Evolutionary conservation across 2,797 vertebrate genomes (phyloP).

Genomic region (Falco peregrinus): DNA sequence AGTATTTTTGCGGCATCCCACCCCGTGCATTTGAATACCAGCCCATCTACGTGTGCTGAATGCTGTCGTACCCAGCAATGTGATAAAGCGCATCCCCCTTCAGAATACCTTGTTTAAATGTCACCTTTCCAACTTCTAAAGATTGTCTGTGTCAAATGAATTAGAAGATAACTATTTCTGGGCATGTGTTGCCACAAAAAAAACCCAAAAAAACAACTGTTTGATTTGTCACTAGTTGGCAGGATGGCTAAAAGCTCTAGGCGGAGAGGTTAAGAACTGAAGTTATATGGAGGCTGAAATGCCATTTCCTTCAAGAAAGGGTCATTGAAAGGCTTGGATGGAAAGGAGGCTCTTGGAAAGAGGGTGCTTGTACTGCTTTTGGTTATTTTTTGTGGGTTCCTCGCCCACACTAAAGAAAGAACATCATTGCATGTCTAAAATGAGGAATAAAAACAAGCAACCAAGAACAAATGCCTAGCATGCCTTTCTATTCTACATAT

Average conservation of each 20-base stretch:
- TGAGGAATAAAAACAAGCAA: not conserved
- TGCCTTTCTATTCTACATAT: not conserved
- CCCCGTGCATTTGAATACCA: not conserved
- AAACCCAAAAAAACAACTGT: accelerated
- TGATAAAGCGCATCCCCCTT: not conserved
- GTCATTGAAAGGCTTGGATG: not conserved
- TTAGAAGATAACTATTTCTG: not conserved
- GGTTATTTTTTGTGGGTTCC: not conserved
- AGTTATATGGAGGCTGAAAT: not conserved
- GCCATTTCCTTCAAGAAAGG: not conserved
- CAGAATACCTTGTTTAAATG: not conserved
- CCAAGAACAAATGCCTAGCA: not conserved
- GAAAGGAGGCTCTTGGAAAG: not conserved
- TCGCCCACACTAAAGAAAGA: not conserved
- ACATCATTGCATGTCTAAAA: not conserved
- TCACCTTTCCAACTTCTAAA: not conserved
- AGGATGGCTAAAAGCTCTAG: not conserved
- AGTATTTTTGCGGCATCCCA: not conserved
- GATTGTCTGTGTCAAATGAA: not conserved
- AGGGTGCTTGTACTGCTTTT: not conserved
- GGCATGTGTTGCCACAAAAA: not conserved
- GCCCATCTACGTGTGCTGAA: not conserved
- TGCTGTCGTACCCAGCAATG: not conserved
- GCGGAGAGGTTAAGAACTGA: not conserved
- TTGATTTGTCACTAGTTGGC: not conserved